Evolutionary conservation across 2,888 invertebrate genomes (phyloP).

Genomic region (Dugesia japonica): DNA sequence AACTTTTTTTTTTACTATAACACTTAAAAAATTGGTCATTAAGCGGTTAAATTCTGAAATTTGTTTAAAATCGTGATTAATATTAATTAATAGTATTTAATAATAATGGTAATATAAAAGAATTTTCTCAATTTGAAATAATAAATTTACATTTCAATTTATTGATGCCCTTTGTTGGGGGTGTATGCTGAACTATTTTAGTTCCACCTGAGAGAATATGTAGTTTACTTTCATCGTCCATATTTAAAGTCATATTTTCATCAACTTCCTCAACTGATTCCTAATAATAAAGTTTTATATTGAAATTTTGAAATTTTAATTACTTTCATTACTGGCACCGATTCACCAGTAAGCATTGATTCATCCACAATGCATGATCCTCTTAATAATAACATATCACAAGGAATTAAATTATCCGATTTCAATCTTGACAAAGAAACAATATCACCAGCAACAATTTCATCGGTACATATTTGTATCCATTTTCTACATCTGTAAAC

Average conservation of each 20-base stretch:
- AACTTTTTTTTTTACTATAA: no score
- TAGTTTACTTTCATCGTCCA: constrained; percentile 73
- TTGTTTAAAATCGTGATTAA: no score
- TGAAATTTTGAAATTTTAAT: neutral
- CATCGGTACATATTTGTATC: constrained; percentile 68
- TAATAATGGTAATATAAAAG: no score
- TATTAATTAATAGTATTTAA: no score
- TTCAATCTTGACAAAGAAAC: constrained; percentile 61
- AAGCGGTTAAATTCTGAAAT: no score
- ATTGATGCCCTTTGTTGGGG: constrained; percentile 63
- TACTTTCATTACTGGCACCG: constrained; percentile 87
- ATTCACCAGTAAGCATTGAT: constrained; percentile 94
- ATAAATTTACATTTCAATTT: neutral
- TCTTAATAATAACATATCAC: constrained; percentile 76
- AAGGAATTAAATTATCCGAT: constrained; percentile 61
- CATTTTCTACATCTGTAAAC: constrained; percentile 77
- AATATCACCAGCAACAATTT: constrained; percentile 82
- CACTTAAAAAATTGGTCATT: no score
- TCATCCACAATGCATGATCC: constrained; percentile 96
- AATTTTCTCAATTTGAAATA: no score
- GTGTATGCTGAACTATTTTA: constrained; percentile 88
- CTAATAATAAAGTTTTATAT: constrained; percentile 49
- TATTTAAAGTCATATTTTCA: constrained; percentile 53
- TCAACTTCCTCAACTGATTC: constrained; percentile 61
- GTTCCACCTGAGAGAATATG: constrained; percentile 89